Percentiles rank a stretch among this genome's conserved stretches.
Evolutionary conservation across 2,888 invertebrate species (phyloP).

Genomic region (Camptogramma bilineatum): DNA sequence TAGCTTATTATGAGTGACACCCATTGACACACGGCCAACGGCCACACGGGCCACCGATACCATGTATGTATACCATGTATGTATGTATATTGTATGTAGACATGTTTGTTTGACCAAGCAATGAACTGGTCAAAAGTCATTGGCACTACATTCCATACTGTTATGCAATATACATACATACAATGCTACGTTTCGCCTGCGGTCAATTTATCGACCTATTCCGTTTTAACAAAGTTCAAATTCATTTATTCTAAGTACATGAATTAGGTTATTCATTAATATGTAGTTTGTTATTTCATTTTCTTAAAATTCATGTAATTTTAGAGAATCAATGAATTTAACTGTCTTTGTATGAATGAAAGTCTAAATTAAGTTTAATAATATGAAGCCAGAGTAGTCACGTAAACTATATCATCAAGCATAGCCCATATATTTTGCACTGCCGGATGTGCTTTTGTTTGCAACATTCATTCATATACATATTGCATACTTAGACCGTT

Average conservation of each 20-base stretch:
- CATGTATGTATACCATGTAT: background rate
- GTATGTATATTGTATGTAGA: no score
- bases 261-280: background rate
- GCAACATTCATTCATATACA: no score
- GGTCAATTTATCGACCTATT: background rate
- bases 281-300: background rate
- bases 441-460: no score
- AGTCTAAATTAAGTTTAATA: no score
- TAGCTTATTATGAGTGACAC: background rate
- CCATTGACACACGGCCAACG: background rate
- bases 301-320: background rate
- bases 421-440: no score
- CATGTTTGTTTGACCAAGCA: background rate
- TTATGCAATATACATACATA: no score
- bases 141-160: background rate
- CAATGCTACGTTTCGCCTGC: background rate
- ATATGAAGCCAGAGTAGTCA: no score
- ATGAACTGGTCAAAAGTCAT: constrained; percentile 2
- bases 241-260: background rate
- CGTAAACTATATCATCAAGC: no score
- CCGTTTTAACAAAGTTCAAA: background rate
- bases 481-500: no score
- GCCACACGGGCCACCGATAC: background rate
- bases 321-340: background rate
- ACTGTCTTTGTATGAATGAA: background rate